A percentile compares a stretch with the other conserved stretches of the same genome.
These are phyloP conservation scores for Pristionchus maxplancki DNA, from an alignment of 2,888 invertebrate genomes.

Conservation along the genomic window DNA sequence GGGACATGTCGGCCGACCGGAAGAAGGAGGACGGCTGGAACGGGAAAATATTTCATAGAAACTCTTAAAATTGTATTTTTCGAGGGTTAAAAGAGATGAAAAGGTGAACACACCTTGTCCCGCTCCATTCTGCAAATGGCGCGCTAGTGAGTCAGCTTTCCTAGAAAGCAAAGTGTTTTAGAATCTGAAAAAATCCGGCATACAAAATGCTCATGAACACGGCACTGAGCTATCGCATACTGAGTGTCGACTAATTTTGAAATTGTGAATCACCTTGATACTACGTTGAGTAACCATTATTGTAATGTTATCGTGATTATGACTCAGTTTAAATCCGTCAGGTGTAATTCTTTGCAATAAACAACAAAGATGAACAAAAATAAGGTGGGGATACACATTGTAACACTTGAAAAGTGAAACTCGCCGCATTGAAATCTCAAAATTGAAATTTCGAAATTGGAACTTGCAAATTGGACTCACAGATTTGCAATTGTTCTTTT, in stretches of 20 bases:
- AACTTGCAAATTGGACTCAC: no score
- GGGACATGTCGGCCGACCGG: constrained; percentile 72
- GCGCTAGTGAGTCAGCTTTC: background rate
- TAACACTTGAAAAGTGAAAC: no score
- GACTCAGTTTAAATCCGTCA: no score
- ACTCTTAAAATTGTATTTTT: background rate
- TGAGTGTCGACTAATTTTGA: background rate
- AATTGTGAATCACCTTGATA: background rate
- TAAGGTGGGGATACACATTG: no score
- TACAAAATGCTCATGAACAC: no score
- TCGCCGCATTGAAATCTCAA: no score
- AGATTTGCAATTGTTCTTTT: no score
- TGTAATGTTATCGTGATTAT: no score
- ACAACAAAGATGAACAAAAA: no score
- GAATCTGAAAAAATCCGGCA: background rate
- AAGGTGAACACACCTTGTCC: background rate
- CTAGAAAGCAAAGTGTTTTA: background rate
- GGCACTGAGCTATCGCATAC: background rate
- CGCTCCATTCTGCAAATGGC: background rate
- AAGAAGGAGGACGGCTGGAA: constrained; percentile 62
- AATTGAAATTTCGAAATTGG: no score
- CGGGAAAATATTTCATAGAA: background rate
- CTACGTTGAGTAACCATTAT: background rate
- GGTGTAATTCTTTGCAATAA: no score
- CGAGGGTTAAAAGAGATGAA: background rate